Evolutionary conservation across 2,888 invertebrate genomes (phyloP), one percentile per base, ranked within the genome.

Genomic region (Leucozona laternaria): DNA sequence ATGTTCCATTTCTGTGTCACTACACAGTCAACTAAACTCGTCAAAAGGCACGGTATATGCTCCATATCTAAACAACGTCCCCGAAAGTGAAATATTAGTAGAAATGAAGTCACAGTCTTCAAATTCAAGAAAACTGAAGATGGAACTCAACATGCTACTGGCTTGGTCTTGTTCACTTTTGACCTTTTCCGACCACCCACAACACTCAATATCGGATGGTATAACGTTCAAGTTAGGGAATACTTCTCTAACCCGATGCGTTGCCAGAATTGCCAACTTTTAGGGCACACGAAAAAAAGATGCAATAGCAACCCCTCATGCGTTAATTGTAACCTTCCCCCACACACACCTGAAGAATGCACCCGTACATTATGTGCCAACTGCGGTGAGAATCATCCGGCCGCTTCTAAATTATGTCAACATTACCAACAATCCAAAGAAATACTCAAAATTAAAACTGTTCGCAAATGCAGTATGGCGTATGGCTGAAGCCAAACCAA

Each of bases 221-320:
- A 85, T 28, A 79, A 62, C 20, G 43, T 73, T 31, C 45, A 68
- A 50, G 85, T 82, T 34, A 48, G 50, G 17, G 55, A 71, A 64
- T 79, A 82, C 8, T 76, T 76, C 34, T 82, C 82, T 66, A 82
- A 62, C n/a, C 72, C 82, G 7, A 87, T 87, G 79, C 57, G 57
- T 11, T 79, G 78, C 62, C 58, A 81, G 20, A 78, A 81, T 17
- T 86, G 81, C 17, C 79, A 71, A 20, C 43, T 53, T 28, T 80
- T 43, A 66, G 72, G 73, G 20, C 72, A 66, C 31, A 79, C 48
- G 15, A 7, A 17, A n/a, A 79, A 70, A 50, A 58, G 71, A 45
- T 58, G 72, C n/a, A 58, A 28, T 15, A 45, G 13, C 2, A 22
- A 58, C 8, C 1, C 71, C 1, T 43, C 43, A 57, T 71, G 71